Evolutionary conservation across 2,888 invertebrate genomes (phyloP), one percentile per base, ranked within the genome.

Genomic region (Marasmarcha lunaedactyla): DNA sequence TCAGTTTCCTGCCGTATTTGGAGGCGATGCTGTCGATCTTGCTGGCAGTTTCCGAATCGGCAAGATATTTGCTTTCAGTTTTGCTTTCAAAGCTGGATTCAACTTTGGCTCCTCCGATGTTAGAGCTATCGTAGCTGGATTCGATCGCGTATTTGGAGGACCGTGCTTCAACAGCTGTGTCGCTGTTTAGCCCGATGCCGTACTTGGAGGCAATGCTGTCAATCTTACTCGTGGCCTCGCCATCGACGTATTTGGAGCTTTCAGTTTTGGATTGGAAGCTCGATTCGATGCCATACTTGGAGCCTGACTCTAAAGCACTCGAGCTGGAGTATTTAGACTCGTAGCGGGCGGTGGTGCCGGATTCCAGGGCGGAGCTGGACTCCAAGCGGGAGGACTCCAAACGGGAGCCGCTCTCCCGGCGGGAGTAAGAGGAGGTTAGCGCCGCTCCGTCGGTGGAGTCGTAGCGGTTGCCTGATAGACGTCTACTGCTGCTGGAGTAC

Each of bases 401-500:
- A 1, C 71, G 68, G 0, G 76, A 60, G 1, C 77, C 78, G 40
- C 79, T 77, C 41, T 81, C 78, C 14, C 77, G 74, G 5, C 81
- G 73, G 1, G 76, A 63, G 48, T 67, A 63, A 1, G 71, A 65
- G 0, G 69, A 67, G 3, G 64, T 55, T 10, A 64, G 43, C 3
- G 71, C 74, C 12, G 63, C 57, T 36, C 64, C 68, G 25, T 74
- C 74, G 10, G 60, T 57, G 5, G 72, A 60, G 46, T 81, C 81
- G 40, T 76, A 73, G 42, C 76, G 76, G 11, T 72, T 68, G 37
- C 55, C 71, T 26, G 74, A 71, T 47, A 63, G 39, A 44, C 70
- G 72, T 42, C 74, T 64, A 46, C 61, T 69, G 49, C 76, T 78
- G 56, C 74, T 78, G 63, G 78, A 72, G 57, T 78, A 79, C 55